A percentile compares a stretch with the other conserved stretches of the same genome.
Conservation (phyloP, 1,140 invertebrate genomes). For the Trachelipus rathkii region DNA sequence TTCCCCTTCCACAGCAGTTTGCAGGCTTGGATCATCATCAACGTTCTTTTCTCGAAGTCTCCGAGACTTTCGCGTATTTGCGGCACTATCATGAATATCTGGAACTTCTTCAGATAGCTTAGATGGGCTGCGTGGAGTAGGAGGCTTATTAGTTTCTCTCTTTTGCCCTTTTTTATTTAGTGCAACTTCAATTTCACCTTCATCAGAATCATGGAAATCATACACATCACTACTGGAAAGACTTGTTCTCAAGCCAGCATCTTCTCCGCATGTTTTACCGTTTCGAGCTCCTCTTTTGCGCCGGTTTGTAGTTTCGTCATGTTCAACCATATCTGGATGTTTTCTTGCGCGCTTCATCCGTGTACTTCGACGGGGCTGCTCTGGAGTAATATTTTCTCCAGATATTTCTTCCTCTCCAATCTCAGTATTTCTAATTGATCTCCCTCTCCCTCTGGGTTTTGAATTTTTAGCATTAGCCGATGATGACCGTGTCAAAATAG, state of each 20-base stretch:
- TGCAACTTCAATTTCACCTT: conserved; percentile 16
- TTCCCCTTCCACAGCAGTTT: background rate
- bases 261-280: conserved; percentile 6
- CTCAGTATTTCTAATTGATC: background rate
- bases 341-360: conserved; percentile 21
- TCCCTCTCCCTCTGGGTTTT: background rate
- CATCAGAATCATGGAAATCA: conserved; percentile 25
- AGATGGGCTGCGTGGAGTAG: background rate
- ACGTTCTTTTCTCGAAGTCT: conserved; percentile 19
- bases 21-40: conserved; percentile 8
- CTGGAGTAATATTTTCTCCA: background rate
- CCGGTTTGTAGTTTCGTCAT: conserved; percentile 25
- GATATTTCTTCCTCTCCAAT: background rate
- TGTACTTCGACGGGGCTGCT: conserved; percentile 25
- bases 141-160: conserved; percentile 4
- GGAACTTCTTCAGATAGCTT: conserved; percentile 12
- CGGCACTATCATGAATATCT: background rate
- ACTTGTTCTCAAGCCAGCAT: background rate
- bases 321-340: conserved; percentile 28
- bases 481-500: background rate
- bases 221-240: conserved; percentile 18
- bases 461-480: background rate
- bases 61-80: conserved; percentile 24
- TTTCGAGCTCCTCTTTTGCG: conserved; percentile 12
- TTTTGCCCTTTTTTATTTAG: conserved; percentile 20